Evolutionary conservation across 2,113 vertebrate genomes (phyloP), one percentile per base, ranked within the genome.

Genomic region (Bettongia penicillata): DNA sequence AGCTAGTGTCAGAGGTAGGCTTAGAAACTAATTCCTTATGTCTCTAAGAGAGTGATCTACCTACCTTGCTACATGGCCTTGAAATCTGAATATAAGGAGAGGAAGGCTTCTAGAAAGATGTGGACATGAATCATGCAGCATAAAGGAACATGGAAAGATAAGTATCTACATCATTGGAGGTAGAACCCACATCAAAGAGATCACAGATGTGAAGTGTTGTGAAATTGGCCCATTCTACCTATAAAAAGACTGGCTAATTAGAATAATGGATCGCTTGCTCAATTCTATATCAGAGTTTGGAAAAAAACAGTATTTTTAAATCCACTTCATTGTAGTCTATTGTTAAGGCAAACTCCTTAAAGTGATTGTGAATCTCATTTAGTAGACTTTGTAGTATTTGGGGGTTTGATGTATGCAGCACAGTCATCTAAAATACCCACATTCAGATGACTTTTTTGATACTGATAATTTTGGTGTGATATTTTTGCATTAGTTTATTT

Each of bases 401-500:
- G 2, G n/a, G 68, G 31, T 84, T 84, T 84, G 68, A 22, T 22
- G 2, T 23, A 84, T 84, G 43, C 5, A 43, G 19, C 19, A 84
- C 37, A 77, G 12, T n/a, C 37, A 77, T 77, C 31, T 77, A 77
- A n/a, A 77, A 77, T 77, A 94, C 92, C 53, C 2, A 51, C 22
- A 92, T 89, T 19, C 93, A 94, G 90, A 92, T 93, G 94, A 77
- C 19, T 92, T 23, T 97, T 91, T 93, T 95, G 90, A 57, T 53
- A 55, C 37, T 95, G 43, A 43, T 50, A 91, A 93, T 95, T 96
- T 94, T 96, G 95, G 89, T 97, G 91, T 89, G 92, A 26, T 68
- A 6, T 90, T 61, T 91, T 95, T 89, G 8, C 48, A 51, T 68
- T 91, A 91, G 90, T 90, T 43, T 90, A 53, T 57, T 94, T 89